Base-by-base conservation (phyloP, 2,797 vertebrate genomes). In the Parauchenoglanis punctatus region DNA sequence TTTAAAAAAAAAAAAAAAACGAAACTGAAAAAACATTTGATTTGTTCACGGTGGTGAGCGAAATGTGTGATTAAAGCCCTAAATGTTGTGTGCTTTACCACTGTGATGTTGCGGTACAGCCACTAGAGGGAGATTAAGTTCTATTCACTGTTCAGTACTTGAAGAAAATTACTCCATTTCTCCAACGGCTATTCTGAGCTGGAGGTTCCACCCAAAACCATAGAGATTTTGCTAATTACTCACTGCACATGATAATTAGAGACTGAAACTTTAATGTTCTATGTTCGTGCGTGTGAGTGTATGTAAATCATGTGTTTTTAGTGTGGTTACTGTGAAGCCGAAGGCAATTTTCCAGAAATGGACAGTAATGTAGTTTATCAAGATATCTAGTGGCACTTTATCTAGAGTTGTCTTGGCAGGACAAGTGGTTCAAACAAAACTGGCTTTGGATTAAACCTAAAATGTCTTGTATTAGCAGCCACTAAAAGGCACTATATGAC, bases 41-140 rank as follows among this genome's bases (percentile, higher is more conserved):
- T 44, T 61, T 61, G 23, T 46, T 13, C 23, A 28, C 23, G 1
- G 23, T 81, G 11, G n/a, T 46, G 40, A 65, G 31, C 31, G 11
- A 59, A 31, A 10, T 8, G 2, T 11, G 1, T 4, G 11, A 40
- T 40, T 40, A 15, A 18, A 23, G 17, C 18, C 17, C 6, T 6
- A 31, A 20, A 20, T 31, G 3, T 49, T n/a, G 4, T 52, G 17
- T 1, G 18, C 46, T 83, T 52, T 67, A 6, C 2, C 0, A 25
- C 46, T 63, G 78, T 84, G 7, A 25, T 85, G 23, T 61, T n/a
- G 4, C 46, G 40, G 28, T 35, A 35, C 7, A 83, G 7, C 80
- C 88, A 81, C 56, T 80, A 85, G 90, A 73, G 56, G 86, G 88
- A 40, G 82, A 56, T 67, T 80, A 40, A 80, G 63, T 54, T 18